phyloP scores from a whole-genome alignment of 92 coral and sea anemone species.

The Isaurus tuberculatus region DNA sequence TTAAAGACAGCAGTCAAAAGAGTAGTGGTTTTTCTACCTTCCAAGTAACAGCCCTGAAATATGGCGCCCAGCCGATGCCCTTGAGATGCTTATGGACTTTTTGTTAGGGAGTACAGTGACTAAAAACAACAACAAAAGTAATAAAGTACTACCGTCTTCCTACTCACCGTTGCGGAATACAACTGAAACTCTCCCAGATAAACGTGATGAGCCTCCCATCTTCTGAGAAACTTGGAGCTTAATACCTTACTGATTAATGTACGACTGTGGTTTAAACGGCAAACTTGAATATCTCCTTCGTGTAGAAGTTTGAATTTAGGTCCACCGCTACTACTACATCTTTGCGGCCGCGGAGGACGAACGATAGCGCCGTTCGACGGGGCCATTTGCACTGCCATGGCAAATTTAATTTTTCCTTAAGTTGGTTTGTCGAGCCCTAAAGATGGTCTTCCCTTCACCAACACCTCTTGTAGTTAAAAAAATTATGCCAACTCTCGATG shows the following conservation, averaged over 20 bases:
- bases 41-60: constrained; percentile 36
- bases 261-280: constrained; percentile 97
- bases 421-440: neutral
- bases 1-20: neutral
- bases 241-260: constrained; percentile 97
- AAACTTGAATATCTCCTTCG: constrained; percentile 99
- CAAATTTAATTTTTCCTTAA: constrained; percentile 1
- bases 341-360: constrained; percentile 84
- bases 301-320: constrained; percentile 97
- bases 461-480: neutral
- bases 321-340: constrained; percentile 91
- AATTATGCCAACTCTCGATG: constrained; percentile 24
- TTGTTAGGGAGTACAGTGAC: constrained; percentile 13
- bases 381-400: constrained; percentile 86
- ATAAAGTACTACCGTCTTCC: neutral
- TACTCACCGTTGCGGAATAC: constrained; percentile 96
- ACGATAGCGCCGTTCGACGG: constrained; percentile 67
- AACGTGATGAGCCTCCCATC: constrained; percentile 98
- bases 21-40: neutral
- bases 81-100: constrained; percentile 10
- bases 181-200: constrained; percentile 94
- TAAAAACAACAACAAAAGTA: constrained; percentile 23
- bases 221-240: constrained; percentile 95
- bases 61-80: constrained; percentile 40
- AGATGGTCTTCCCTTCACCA: neutral